Evolutionary conservation across 2,888 invertebrate genomes (phyloP).

Genomic region (Xylophagus ater): DNA sequence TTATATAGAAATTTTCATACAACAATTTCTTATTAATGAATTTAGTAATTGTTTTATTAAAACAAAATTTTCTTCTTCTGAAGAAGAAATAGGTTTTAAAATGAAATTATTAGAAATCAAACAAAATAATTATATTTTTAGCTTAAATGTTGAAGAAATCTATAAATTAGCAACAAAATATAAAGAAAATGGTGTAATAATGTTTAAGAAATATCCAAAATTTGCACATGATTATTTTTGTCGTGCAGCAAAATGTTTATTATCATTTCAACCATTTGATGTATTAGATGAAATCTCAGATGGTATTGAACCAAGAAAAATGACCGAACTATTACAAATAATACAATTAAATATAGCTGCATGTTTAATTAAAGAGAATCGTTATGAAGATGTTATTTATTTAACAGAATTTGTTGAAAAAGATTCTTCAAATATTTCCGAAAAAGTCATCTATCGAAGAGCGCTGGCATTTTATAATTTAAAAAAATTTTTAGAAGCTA

Average conservation of each 20-base stretch:
- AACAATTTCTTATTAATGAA: constrained; percentile 42
- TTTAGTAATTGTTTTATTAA: constrained; percentile 37
- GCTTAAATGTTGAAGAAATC: constrained; percentile 37
- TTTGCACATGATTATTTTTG: constrained; percentile 67
- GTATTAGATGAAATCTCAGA: no score
- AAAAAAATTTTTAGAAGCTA: constrained; percentile 54
- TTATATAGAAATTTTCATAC: constrained; percentile 40
- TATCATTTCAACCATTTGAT: constrained; percentile 47
- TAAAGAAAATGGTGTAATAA: constrained; percentile 45
- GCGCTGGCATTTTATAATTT: constrained; percentile 44
- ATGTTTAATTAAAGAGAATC: constrained; percentile 59
- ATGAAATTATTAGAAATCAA: constrained; percentile 35
- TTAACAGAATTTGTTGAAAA: constrained; percentile 45
- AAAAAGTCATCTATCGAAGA: constrained; percentile 43
- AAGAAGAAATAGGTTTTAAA: constrained; percentile 27
- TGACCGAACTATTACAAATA: constrained; percentile 50
- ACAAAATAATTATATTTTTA: constrained; percentile 37
- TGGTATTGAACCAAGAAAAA: constrained; percentile 34
- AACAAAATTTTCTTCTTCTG: constrained; percentile 27
- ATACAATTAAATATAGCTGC: constrained; percentile 75
- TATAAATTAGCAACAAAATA: constrained; percentile 37
- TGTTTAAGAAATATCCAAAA: constrained; percentile 51
- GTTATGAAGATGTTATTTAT: constrained; percentile 53
- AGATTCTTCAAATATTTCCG: constrained; percentile 23
- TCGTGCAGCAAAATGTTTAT: constrained; percentile 60